A percentile compares a stretch with the other conserved stretches of the same genome.
phyloP scores from a whole-genome alignment of 2,797 vertebrate genomes.

The Pipistrellus pipistrellus region DNA sequence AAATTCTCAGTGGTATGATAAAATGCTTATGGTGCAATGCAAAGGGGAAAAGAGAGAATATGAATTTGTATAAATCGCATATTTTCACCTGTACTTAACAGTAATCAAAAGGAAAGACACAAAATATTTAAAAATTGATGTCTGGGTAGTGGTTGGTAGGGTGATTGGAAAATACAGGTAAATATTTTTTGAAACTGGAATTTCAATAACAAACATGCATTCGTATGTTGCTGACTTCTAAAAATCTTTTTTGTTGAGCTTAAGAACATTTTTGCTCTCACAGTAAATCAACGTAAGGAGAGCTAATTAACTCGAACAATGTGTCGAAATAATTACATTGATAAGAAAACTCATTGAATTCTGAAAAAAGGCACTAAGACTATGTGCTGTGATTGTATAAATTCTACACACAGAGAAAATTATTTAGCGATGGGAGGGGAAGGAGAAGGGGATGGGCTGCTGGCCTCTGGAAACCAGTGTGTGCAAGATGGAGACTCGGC shows the following conservation, averaged over 20 bases:
- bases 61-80: background rate
- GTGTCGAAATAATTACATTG: constrained; percentile 79
- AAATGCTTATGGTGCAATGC: background rate
- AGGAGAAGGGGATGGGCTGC: background rate
- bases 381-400: constrained; percentile 25
- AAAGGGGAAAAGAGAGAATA: background rate
- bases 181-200: constrained; percentile 2
- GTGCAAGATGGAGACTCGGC: background rate
- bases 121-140: background rate
- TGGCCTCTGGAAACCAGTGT: background rate
- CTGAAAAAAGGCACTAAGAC: constrained; percentile 39
- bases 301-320: constrained; percentile 81
- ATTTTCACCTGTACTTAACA: background rate
- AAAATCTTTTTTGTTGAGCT: constrained; percentile 47
- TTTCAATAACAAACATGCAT: constrained; percentile 5
- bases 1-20: background rate
- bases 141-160: background rate
- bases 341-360: constrained; percentile 79
- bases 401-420: constrained; percentile 45
- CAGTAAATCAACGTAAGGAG: constrained; percentile 64
- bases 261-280: constrained; percentile 21
- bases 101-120: background rate
- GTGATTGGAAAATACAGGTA: constrained; percentile 60
- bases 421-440: constrained; percentile 15
- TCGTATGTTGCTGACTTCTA: constrained; percentile 57